phyloP scores from a whole-genome alignment of 2,797 vertebrate species.

The Channa striata region DNA sequence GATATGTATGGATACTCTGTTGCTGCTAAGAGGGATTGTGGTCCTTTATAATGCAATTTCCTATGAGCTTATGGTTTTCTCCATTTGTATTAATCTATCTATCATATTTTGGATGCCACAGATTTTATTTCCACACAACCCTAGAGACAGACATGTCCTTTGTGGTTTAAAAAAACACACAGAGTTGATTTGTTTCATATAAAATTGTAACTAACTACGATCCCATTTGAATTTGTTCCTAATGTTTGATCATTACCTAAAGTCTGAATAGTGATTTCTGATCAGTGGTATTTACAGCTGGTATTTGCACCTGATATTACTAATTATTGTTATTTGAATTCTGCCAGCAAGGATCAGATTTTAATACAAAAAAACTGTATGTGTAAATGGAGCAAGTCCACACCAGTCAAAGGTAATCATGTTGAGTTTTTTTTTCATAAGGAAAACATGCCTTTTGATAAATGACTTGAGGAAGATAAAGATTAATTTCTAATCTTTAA shows the following conservation, averaged over 20 bases:
- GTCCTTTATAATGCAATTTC: slow-evolving; percentile 1
- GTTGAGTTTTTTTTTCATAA: too few relatives aligned
- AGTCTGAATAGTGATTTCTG: neutral
- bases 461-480: too few relatives aligned
- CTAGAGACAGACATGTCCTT: neutral
- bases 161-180: slow-evolving; percentile 3
- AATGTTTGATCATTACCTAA: neutral
- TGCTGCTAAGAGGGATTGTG: slow-evolving; percentile 5
- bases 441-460: too few relatives aligned
- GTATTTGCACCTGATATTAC: slow-evolving; percentile 2
- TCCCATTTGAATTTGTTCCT: neutral
- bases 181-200: neutral
- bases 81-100: slow-evolving; percentile 4
- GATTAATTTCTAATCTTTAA: too few relatives aligned
- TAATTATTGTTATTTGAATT: neutral
- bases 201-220: neutral
- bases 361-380: neutral
- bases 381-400: neutral
- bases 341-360: neutral
- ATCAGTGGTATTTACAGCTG: slow-evolving; percentile 1
- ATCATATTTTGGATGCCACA: slow-evolving; percentile 16
- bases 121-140: slow-evolving; percentile 10
- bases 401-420: too few relatives aligned
- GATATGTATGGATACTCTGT: neutral
- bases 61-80: neutral